Percentiles rank a stretch among this genome's conserved stretches.
phyloP scores from a whole-genome alignment of 2,797 vertebrate genomes.

The Hippoglossus hippoglossus region DNA sequence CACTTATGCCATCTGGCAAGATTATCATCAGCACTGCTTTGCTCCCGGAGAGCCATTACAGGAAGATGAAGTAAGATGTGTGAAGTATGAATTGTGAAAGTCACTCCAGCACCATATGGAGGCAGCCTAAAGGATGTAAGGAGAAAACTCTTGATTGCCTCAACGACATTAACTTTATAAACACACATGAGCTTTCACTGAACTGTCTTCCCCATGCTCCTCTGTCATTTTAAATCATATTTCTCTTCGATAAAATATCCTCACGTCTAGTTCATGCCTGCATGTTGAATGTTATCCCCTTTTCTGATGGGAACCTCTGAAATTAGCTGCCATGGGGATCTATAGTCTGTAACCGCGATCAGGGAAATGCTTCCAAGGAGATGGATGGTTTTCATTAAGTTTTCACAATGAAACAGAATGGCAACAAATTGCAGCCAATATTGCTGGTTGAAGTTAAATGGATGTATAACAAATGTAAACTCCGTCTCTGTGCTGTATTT shows the following conservation, averaged over 20 bases:
- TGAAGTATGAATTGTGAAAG: slow-evolving; percentile 65
- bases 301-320: slow-evolving; percentile 30
- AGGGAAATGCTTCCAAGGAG: slow-evolving; percentile 52
- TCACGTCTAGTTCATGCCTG: background rate
- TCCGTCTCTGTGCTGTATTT: slow-evolving; percentile 19
- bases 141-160: slow-evolving; percentile 44
- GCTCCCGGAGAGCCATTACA: slow-evolving; percentile 67
- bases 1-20: slow-evolving; percentile 67
- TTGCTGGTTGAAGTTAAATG: slow-evolving; percentile 57
- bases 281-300: background rate
- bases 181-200: slow-evolving; percentile 46
- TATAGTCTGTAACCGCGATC: slow-evolving; percentile 51
- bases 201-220: slow-evolving; percentile 1
- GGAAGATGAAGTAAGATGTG: slow-evolving; percentile 59
- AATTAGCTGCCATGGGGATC: slow-evolving; percentile 66
- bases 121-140: slow-evolving; percentile 51
- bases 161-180: slow-evolving; percentile 52
- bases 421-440: slow-evolving; percentile 51
- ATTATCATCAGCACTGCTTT: slow-evolving; percentile 61
- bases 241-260: slow-evolving; percentile 22
- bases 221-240: slow-evolving; percentile 24
- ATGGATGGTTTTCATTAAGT: slow-evolving; percentile 74
- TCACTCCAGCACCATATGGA: slow-evolving; percentile 65
- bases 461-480: slow-evolving; percentile 54
- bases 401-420: slow-evolving; percentile 56